phyloP scores from a whole-genome alignment of 1,140 invertebrate genomes.

The Gonioctena quinquepunctata region DNA sequence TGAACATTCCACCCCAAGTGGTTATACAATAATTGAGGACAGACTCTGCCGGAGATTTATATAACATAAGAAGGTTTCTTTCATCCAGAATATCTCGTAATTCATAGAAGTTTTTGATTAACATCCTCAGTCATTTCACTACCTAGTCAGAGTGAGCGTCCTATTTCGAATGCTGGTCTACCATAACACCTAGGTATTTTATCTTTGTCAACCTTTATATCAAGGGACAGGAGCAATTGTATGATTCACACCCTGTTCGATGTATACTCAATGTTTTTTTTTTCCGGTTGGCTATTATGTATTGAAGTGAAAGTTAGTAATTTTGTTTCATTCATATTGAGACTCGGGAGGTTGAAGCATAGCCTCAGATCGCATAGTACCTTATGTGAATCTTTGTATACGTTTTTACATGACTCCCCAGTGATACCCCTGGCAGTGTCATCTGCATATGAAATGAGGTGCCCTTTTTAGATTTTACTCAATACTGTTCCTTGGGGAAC shows the following conservation, averaged over 20 bases:
- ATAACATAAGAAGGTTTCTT: not conserved
- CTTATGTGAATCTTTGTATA: too few relatives aligned
- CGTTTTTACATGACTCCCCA: not conserved
- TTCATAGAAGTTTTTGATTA: not conserved
- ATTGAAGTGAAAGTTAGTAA: not conserved
- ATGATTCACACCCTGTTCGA: not conserved
- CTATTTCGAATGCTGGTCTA: not conserved
- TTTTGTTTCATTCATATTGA: not conserved
- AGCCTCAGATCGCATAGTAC: not conserved
- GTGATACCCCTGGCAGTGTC: not conserved
- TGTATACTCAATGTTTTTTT: not conserved
- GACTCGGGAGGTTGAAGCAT: not conserved
- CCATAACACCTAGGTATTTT: not conserved
- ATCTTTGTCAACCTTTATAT: not conserved
- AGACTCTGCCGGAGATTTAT: not conserved
- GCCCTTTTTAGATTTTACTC: not conserved
- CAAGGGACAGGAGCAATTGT: not conserved
- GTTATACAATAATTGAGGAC: not conserved
- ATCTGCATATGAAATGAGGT: not conserved
- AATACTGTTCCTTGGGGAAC: not conserved
- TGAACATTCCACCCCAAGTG: not conserved
- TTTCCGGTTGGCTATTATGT: not conserved
- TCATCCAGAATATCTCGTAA: slow-evolving; percentile 2
- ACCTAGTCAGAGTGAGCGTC: not conserved
- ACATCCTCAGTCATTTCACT: not conserved